Evolutionary conservation across 2,888 invertebrate genomes (phyloP), one percentile per base, ranked within the genome.

Genomic region (Glomeris marginata): DNA sequence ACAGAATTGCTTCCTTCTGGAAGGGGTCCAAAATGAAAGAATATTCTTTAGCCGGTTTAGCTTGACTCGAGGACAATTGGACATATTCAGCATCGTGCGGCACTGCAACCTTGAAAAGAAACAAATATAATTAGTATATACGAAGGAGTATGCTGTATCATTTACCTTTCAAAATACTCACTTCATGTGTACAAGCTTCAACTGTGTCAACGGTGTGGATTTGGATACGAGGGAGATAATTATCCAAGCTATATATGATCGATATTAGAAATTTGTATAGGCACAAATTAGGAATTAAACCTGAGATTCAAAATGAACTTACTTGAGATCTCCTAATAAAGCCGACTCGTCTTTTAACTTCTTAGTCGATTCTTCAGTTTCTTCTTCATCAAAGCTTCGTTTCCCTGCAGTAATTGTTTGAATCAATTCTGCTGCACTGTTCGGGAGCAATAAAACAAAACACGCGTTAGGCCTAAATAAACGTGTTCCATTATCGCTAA

Each of bases 1-100:
- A 99, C 46, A 85, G 69, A 55, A 97, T 84, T 1, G 97, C 94
- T 68, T 95, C 91, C 61, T 87, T 90, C 66, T 99, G 98, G 69
- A 99, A 99, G 0, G 95, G 85, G 77, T 99, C 98, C 52, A 99
- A 72, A 49, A 84, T 81, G 63, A 99, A 99, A 54, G 83, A 80
- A 66, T 95, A 99, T 54, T 83, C 83, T 66, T 92, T 92, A 1
- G 87, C 86, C 1, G 95, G 88, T 58, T 81, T 78, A 0, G 73
- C 72, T 79, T 69, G 15, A 73, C 64, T 61, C 35, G 66, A 64
- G n/a, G 66, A 59, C 47, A 78, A 77, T 8, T 77, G 74, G 33
- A 75, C 70, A 65, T 86, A 95, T 48, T 82, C 80, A 57, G 82
- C 78, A 55, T 81, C 82, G 0, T 88, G 90, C 41, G 97, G 95